These are phyloP conservation scores for Spheniscus humboldti DNA, from an alignment of 2,797 vertebrate species.

Conservation along the genomic window DNA sequence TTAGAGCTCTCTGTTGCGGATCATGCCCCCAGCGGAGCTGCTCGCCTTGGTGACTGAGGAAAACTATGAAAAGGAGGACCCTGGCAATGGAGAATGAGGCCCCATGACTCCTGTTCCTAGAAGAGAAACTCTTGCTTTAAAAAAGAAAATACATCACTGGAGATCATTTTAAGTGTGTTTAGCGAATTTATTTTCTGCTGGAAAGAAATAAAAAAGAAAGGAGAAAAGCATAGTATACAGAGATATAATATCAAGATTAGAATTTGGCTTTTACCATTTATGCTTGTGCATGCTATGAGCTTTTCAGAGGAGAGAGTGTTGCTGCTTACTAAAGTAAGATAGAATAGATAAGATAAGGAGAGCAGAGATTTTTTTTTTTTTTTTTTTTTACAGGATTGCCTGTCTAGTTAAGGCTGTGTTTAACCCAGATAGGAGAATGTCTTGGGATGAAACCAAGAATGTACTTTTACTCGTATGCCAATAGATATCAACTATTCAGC, in stretches of 20 bases:
- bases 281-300: neutral
- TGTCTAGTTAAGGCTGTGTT: neutral
- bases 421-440: neutral
- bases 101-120: neutral
- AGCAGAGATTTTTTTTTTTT: neutral
- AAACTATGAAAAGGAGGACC: neutral
- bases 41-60: neutral
- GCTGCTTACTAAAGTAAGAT: neutral
- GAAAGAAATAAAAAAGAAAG: neutral
- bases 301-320: neutral
- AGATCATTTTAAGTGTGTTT: conserved; percentile 1
- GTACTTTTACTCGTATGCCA: neutral
- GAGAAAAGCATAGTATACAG: neutral
- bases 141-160: neutral
- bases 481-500: conserved; percentile 7
- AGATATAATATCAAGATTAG: neutral
- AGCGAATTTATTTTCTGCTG: conserved; percentile 8
- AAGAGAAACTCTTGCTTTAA: neutral
- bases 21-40: neutral
- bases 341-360: neutral
- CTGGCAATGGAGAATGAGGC: neutral
- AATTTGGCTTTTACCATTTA: neutral
- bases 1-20: neutral
- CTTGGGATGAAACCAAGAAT: conserved; percentile 20
- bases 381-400: neutral